phyloP scores from a whole-genome alignment of 2,797 vertebrate species.

The Enteromius argenteus region DNA sequence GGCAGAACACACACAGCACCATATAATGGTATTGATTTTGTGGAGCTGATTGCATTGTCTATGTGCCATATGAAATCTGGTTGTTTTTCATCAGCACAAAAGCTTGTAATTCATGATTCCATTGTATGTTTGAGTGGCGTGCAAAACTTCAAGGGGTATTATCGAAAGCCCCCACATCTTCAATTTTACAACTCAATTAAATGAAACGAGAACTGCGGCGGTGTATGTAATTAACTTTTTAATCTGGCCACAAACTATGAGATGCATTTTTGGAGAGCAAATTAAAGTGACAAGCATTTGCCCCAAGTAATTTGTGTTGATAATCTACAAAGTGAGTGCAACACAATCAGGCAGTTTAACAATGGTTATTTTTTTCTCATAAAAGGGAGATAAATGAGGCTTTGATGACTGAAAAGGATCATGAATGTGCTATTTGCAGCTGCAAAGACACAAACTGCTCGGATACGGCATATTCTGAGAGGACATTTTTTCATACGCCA shows the following conservation, averaged over 20 bases:
- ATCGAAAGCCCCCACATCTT: conserved; percentile 55
- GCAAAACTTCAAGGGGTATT: conserved; percentile 49
- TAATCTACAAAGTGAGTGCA: conserved; percentile 54
- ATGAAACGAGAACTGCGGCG: conserved; percentile 39
- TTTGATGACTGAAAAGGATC: conserved; percentile 31
- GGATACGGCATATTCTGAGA: background rate
- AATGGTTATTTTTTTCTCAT: conserved; percentile 29
- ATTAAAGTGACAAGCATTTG: conserved; percentile 64
- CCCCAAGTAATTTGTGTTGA: conserved; percentile 37
- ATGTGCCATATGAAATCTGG: conserved; percentile 20
- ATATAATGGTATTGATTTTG: conserved; percentile 24
- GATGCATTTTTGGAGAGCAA: conserved; percentile 57
- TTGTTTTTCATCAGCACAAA: conserved; percentile 53
- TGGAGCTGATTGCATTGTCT: conserved; percentile 36
- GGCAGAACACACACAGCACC: background rate
- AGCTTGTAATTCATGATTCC: conserved; percentile 33
- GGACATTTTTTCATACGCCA: background rate
- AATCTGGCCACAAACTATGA: conserved; percentile 57
- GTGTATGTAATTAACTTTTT: conserved; percentile 53
- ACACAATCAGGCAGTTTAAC: conserved; percentile 31
- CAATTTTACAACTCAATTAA: conserved; percentile 63
- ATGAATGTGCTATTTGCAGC: background rate
- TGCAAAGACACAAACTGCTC: background rate
- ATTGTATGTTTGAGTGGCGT: conserved; percentile 48
- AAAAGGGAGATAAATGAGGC: conserved; percentile 39